phyloP scores from a whole-genome alignment of 2,797 vertebrate genomes.

The Morelia viridis region DNA sequence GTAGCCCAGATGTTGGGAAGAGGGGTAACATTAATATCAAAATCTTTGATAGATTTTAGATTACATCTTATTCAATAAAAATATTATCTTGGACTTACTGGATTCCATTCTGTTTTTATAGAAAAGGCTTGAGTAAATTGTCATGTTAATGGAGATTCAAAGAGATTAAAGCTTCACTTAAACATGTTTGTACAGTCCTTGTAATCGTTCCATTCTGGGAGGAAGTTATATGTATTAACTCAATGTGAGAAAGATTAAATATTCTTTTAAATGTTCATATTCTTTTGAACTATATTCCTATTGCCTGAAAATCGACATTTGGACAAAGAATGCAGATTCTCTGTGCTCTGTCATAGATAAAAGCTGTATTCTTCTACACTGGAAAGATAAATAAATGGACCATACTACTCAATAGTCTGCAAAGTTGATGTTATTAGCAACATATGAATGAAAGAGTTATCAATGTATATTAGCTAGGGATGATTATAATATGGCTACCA shows the following conservation, averaged over 20 bases:
- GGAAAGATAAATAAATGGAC: background rate
- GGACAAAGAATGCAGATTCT: background rate
- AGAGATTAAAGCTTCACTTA: background rate
- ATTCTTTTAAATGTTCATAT: background rate
- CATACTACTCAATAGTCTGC: background rate
- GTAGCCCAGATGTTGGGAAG: background rate
- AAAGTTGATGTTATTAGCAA: background rate
- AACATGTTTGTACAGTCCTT: background rate
- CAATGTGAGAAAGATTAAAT: background rate
- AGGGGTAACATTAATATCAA: background rate
- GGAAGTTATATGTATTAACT: background rate
- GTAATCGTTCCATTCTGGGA: background rate
- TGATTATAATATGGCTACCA: background rate
- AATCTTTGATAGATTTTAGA: background rate
- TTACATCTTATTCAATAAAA: background rate
- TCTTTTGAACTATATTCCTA: background rate
- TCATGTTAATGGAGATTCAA: background rate
- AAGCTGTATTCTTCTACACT: background rate
- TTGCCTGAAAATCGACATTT: background rate
- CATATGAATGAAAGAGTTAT: background rate
- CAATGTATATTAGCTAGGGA: background rate
- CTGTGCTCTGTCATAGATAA: background rate
- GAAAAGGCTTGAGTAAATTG: background rate
- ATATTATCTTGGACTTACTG: background rate
- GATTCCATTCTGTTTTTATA: background rate